Conservation (phyloP, 1,140 invertebrate genomes). For the Drosophila pseudoananassae region DNA sequence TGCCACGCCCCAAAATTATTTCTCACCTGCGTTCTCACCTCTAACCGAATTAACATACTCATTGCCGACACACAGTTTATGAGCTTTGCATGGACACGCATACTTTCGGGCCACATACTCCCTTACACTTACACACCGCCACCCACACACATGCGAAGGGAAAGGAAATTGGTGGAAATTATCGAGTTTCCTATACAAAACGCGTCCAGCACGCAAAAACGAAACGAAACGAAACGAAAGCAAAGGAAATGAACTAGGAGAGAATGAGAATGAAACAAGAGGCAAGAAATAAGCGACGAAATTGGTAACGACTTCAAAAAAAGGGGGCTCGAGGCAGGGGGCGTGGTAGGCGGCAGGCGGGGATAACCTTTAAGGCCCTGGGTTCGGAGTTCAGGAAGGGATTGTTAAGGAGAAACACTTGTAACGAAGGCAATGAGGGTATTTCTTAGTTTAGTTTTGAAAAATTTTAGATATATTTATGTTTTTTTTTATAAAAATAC, state of each 20-base stretch:
- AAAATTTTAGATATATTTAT: no score
- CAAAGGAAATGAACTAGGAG: slow-evolving; percentile 31
- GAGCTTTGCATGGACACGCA: slow-evolving; percentile 45
- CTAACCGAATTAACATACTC: slow-evolving; percentile 62
- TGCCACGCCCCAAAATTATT: slow-evolving; percentile 52
- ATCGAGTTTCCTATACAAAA: slow-evolving; percentile 82
- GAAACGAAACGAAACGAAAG: slow-evolving; percentile 33
- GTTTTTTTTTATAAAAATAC: no score
- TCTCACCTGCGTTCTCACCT: slow-evolving; percentile 55
- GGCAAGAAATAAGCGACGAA: slow-evolving; percentile 36
- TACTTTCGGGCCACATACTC: slow-evolving; percentile 2
- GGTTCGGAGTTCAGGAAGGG: no score
- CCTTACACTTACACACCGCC: background rate
- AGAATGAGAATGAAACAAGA: slow-evolving; percentile 7
- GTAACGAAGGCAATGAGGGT: no score
- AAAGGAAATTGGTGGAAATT: slow-evolving; percentile 82
- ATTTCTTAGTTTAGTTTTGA: no score
- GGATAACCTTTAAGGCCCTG: no score
- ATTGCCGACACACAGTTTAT: slow-evolving; percentile 64
- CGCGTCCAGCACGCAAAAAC: slow-evolving; percentile 74
- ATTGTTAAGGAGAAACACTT: no score
- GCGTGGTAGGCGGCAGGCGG: no score
- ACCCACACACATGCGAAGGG: slow-evolving; percentile 14
- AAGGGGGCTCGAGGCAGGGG: background rate
- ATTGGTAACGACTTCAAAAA: slow-evolving; percentile 28